Conservation (phyloP, 2,113 vertebrate species). For the Acrocephalus kingi region DNA sequence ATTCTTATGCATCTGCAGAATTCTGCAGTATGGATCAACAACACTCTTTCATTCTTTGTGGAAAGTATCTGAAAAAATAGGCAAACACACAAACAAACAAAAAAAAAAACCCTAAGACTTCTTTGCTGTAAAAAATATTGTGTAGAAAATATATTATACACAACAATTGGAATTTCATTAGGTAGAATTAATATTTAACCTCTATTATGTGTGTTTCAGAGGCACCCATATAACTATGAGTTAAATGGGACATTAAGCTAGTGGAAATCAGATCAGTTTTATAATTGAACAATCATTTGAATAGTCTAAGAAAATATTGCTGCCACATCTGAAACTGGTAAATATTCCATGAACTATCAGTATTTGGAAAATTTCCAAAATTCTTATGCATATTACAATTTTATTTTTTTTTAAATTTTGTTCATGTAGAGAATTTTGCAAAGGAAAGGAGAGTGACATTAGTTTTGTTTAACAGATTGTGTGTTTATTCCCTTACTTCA, state of each 20-base stretch:
- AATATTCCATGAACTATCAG: neutral
- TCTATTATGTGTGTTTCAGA: neutral
- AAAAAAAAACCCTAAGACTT: neutral
- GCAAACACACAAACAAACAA: neutral
- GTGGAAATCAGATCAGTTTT: neutral
- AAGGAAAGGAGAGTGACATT: neutral
- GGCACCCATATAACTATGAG: neutral
- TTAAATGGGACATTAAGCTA: neutral
- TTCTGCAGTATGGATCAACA: neutral
- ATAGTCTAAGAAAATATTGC: neutral
- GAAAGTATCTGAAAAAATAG: neutral
- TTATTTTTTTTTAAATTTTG: neutral
- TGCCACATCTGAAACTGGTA: neutral
- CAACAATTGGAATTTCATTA: neutral
- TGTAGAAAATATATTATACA: neutral
- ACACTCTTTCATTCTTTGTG: neutral
- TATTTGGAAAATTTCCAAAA: neutral
- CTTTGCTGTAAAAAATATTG: neutral
- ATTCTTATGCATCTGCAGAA: neutral
- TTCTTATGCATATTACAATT: neutral
- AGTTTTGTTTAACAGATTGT: neutral
- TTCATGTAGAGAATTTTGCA: neutral
- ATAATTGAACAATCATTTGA: neutral
- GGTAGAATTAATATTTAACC: neutral
- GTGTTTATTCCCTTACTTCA: neutral